Conservation (phyloP, 2,888 invertebrate genomes). For the Stenchaetothrips biformis region DNA sequence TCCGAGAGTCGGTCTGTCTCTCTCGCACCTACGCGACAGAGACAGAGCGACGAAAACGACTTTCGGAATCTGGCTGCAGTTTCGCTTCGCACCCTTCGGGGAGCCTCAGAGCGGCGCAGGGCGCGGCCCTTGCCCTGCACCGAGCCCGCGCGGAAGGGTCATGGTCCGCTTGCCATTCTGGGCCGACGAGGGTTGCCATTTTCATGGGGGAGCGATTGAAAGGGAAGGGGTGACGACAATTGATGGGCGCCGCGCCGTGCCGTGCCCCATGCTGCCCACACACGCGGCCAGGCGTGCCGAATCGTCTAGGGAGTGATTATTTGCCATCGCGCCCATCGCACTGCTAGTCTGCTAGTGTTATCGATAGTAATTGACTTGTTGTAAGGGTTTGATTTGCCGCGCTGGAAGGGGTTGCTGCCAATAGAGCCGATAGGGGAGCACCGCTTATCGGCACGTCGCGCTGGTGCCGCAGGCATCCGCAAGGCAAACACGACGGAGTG, state of each 20-base stretch:
- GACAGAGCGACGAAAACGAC: too few relatives aligned
- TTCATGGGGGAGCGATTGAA: conserved; percentile 18
- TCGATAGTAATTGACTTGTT: conserved; percentile 21
- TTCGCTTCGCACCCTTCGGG: too few relatives aligned
- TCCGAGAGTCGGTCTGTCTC: too few relatives aligned
- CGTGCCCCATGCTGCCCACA: neutral
- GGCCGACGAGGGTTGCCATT: conserved; percentile 1
- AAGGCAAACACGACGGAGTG: too few relatives aligned
- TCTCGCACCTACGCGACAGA: too few relatives aligned
- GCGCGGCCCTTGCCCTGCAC: neutral
- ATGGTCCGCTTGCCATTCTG: conserved; percentile 2
- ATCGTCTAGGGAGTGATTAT: conserved; percentile 13
- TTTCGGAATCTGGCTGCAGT: too few relatives aligned
- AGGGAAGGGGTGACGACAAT: neutral
- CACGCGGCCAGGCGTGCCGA: neutral
- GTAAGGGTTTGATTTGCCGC: neutral
- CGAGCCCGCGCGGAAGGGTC: neutral
- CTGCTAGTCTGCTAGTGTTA: neutral
- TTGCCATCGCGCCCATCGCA: neutral
- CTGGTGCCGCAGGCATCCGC: too few relatives aligned
- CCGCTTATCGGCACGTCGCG: too few relatives aligned
- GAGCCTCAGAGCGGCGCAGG: too few relatives aligned
- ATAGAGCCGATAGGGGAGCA: too few relatives aligned
- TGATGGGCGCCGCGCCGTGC: neutral
- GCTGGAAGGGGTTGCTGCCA: neutral